Percentiles rank a stretch among this genome's conserved stretches.
Evolutionary conservation across 2,113 vertebrate genomes (phyloP).

Genomic region (Merops nubicus): DNA sequence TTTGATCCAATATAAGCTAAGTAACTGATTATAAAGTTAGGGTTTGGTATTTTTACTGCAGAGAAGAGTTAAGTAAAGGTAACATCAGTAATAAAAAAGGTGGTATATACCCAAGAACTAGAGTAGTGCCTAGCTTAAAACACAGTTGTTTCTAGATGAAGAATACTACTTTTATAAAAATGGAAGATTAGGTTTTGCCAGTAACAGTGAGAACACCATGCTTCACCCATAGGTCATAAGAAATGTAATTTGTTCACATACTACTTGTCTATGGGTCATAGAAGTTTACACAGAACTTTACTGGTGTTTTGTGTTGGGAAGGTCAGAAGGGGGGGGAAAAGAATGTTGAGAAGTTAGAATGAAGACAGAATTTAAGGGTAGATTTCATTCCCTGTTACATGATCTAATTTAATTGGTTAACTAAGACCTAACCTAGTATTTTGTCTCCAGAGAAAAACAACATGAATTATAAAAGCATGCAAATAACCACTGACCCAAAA

Average conservation of each 20-base stretch:
- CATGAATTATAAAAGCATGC: constrained; percentile 80
- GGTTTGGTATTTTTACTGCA: neutral
- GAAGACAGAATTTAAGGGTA: constrained; percentile 3
- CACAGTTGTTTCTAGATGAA: neutral
- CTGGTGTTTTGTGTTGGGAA: neutral
- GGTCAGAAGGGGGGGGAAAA: constrained; percentile 40
- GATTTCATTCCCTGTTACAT: neutral
- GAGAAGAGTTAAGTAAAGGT: neutral
- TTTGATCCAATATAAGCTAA: neutral
- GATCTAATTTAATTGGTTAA: constrained; percentile 7
- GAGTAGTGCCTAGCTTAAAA: neutral
- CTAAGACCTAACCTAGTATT: constrained; percentile 59
- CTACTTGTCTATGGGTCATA: neutral
- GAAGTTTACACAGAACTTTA: neutral
- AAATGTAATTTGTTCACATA: too few relatives aligned
- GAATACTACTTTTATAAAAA: neutral
- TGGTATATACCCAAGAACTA: neutral
- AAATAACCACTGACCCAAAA: constrained; percentile 80
- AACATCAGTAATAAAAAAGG: neutral
- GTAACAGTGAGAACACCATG: neutral
- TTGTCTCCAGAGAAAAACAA: constrained; percentile 74
- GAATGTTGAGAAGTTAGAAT: constrained; percentile 56
- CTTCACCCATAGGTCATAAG: too few relatives aligned
- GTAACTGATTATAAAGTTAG: neutral
- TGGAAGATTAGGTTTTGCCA: neutral